Evolutionary conservation across 2,797 vertebrate species (phyloP).

Genomic region (Yasuhikotakia modesta): DNA sequence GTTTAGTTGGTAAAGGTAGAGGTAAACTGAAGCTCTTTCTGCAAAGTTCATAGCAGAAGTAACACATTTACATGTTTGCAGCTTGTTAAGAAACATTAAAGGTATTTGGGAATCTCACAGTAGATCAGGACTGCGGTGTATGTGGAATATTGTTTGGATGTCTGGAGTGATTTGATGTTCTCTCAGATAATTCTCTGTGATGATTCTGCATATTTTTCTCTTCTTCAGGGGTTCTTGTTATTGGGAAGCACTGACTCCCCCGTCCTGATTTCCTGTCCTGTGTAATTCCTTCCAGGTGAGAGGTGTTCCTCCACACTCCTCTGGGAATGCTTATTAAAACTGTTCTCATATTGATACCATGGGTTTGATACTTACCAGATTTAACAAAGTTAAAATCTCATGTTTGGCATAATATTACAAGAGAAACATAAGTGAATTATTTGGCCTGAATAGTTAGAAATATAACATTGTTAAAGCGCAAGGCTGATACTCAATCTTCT

Average conservation of each 20-base stretch:
- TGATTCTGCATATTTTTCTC: slow-evolving; percentile 73
- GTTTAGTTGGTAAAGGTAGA: too few relatives aligned
- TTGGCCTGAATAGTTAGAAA: slow-evolving; percentile 73
- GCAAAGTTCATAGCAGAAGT: too few relatives aligned
- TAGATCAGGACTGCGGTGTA: slow-evolving; percentile 53
- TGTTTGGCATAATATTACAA: slow-evolving; percentile 79
- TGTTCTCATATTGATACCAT: slow-evolving; percentile 75
- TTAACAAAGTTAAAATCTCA: slow-evolving; percentile 79
- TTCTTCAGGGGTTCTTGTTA: slow-evolving; percentile 59
- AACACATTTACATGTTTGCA: too few relatives aligned
- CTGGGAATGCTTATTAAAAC: slow-evolving; percentile 76
- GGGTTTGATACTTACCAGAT: slow-evolving; percentile 76
- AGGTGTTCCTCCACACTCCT: slow-evolving; percentile 67
- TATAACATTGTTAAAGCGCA: slow-evolving; percentile 71
- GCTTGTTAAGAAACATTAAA: too few relatives aligned
- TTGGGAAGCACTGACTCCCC: slow-evolving; percentile 72
- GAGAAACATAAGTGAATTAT: slow-evolving; percentile 75
- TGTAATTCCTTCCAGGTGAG: slow-evolving; percentile 79
- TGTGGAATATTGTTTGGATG: slow-evolving; percentile 51
- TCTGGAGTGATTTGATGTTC: slow-evolving; percentile 62
- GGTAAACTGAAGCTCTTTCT: too few relatives aligned
- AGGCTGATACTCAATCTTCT: slow-evolving; percentile 69
- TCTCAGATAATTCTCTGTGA: slow-evolving; percentile 69
- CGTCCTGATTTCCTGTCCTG: slow-evolving; percentile 73
- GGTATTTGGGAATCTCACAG: neutral